phyloP scores from a whole-genome alignment of 2,113 vertebrate species.

The Etheostoma cragini region DNA sequence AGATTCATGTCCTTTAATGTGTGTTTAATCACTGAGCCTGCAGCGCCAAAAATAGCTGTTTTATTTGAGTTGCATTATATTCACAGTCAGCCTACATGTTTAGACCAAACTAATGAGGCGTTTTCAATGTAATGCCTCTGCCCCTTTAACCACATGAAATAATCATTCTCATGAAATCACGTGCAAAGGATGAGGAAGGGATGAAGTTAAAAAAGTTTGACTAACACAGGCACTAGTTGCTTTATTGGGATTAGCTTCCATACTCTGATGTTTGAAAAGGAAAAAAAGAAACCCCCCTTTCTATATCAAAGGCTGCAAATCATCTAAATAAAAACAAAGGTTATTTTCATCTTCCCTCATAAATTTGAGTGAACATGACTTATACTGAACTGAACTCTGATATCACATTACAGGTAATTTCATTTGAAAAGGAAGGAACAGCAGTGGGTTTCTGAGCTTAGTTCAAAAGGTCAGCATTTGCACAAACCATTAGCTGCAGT shows the following conservation, averaged over 20 bases:
- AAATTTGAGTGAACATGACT: background rate
- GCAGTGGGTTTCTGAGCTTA: background rate
- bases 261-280: background rate
- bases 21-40: background rate
- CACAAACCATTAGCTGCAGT: slow-evolving; percentile 12
- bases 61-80: background rate
- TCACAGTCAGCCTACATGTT: background rate
- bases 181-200: background rate
- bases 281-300: no score
- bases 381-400: slow-evolving; percentile 15
- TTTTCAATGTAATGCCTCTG: background rate
- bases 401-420: slow-evolving; percentile 22
- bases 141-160: slow-evolving; percentile 10
- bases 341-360: no score
- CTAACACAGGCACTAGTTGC: background rate
- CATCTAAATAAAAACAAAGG: background rate
- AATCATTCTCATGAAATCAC: slow-evolving; percentile 9
- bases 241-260: background rate
- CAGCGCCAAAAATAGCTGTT: background rate
- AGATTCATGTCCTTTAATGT: background rate
- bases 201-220: background rate
- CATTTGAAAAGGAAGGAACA: slow-evolving; percentile 7
- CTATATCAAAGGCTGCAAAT: background rate
- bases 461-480: slow-evolving; percentile 1
- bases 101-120: slow-evolving; percentile 1